Base-by-base conservation (phyloP, 2,888 invertebrate genomes). In the Tortrix viridana region DNA sequence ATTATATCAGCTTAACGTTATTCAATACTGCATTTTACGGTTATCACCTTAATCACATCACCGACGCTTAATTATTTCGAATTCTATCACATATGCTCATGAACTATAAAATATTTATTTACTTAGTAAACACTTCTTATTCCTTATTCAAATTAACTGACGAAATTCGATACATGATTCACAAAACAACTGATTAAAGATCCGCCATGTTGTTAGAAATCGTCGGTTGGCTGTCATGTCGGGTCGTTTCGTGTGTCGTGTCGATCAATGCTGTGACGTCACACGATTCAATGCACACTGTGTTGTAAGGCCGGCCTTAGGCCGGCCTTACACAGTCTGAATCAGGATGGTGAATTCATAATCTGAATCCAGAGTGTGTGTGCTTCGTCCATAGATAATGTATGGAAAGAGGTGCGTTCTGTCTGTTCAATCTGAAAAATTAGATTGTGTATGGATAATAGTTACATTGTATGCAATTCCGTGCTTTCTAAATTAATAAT, bases 201-300 rank as follows among this genome's bases (percentile, higher is more conserved):
- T 78, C 83, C 85, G 91, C 90, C 91, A 92, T 92, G 84, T 91
- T 92, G 91, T 88, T 86, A 72, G 72, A 77, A 74, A 72, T 72
- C 71, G 60, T 68, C 65, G 22, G 47, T 32, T 63, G 62, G 57
- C 62, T 57, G 57, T 54, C 56, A 56, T 47, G 67, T 66, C 62
- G 73, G 71, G n/a, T n/a, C n/a, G n/a, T n/a, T n/a, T n/a, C n/a
- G n/a, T n/a, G n/a, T n/a, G n/a, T n/a, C n/a, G n/a, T n/a, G n/a
- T 64, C 71, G 74, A 74, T 74, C 76, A 73, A 74, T 74, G 69
- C 38, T 18, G 65, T 66, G 61, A 69, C 69, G 67, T 75, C 75
- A 72, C 67, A 63, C 16, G 47, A 60, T 38, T 38, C 46, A 5
- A 32, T 32, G 32, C 12, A 32, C 9, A 32, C n/a, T n/a, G n/a